These are phyloP conservation scores for Nephila pilipes DNA, from an alignment of 1,140 invertebrate genomes.

Conservation along the genomic window DNA sequence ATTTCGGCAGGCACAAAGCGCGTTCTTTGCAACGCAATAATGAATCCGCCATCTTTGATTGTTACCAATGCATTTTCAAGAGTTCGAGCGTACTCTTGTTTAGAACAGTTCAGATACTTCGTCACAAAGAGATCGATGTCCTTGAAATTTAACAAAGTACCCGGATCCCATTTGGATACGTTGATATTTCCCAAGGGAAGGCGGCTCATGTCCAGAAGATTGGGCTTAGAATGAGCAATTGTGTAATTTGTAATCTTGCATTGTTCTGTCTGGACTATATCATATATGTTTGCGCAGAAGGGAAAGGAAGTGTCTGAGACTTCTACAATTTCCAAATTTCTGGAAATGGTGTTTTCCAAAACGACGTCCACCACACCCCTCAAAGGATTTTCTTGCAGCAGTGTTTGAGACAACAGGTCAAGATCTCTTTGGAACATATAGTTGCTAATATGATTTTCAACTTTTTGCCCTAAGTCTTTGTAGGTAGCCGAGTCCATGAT, in stretches of 20 bases:
- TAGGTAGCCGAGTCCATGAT: slow-evolving; percentile 50
- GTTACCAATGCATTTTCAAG: slow-evolving; percentile 81
- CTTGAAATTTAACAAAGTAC: slow-evolving; percentile 75
- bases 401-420: slow-evolving; percentile 68
- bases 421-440: slow-evolving; percentile 64
- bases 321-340: slow-evolving; percentile 91
- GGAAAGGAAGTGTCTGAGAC: slow-evolving; percentile 81
- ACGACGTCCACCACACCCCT: slow-evolving; percentile 86
- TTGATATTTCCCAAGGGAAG: slow-evolving; percentile 79
- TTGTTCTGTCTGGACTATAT: slow-evolving; percentile 80
- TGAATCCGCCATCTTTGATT: slow-evolving; percentile 87
- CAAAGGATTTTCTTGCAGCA: slow-evolving; percentile 79
- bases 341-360: slow-evolving; percentile 88
- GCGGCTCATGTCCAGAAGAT: slow-evolving; percentile 79
- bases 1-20: slow-evolving; percentile 81
- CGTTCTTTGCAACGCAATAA: slow-evolving; percentile 88
- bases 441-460: slow-evolving; percentile 66
- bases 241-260: slow-evolving; percentile 81
- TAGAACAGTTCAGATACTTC: slow-evolving; percentile 80
- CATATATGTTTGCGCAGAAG: slow-evolving; percentile 79
- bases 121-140: slow-evolving; percentile 80
- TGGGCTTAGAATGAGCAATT: slow-evolving; percentile 79
- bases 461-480: slow-evolving; percentile 43
- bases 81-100: slow-evolving; percentile 80
- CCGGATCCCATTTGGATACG: slow-evolving; percentile 80